Conservation (phyloP, 2,888 invertebrate genomes). For the Octonoba sinensis region DNA sequence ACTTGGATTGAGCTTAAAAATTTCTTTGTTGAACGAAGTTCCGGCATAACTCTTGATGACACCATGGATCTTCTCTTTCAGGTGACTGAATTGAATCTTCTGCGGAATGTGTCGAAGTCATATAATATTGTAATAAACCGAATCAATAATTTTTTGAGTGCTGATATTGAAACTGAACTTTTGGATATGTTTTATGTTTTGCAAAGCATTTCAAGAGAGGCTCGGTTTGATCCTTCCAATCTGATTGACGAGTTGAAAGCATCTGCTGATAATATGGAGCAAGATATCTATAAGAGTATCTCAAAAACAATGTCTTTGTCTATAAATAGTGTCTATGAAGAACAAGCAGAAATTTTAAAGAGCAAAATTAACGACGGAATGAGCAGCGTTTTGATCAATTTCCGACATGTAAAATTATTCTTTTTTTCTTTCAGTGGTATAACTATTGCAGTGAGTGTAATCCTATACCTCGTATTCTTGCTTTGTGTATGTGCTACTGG, state of each 20-base stretch:
- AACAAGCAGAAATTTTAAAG: not conserved
- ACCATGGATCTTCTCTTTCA: not conserved
- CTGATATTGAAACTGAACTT: not conserved
- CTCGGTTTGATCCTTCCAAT: conserved; percentile 18
- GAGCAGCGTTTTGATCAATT: no score
- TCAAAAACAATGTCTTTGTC: conserved; percentile 9
- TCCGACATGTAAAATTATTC: not conserved
- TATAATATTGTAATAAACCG: not conserved
- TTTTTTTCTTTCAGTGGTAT: conserved; percentile 4
- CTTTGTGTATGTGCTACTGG: not conserved
- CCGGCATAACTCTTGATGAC: no score
- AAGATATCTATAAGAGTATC: not conserved
- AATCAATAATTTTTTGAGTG: not conserved
- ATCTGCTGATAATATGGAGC: conserved; percentile 5
- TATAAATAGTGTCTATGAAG: not conserved
- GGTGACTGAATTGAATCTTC: not conserved
- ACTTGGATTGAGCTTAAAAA: no score
- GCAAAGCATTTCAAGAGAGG: not conserved
- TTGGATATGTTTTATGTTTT: conserved; percentile 2
- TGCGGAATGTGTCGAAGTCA: not conserved
- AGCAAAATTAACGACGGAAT: not conserved
- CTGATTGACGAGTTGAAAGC: not conserved
- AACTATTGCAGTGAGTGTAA: not conserved
- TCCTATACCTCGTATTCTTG: not conserved
- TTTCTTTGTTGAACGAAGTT: no score